phyloP scores from a whole-genome alignment of 2,888 invertebrate genomes.

The Scaptodrosophila latifasciaeformis region DNA sequence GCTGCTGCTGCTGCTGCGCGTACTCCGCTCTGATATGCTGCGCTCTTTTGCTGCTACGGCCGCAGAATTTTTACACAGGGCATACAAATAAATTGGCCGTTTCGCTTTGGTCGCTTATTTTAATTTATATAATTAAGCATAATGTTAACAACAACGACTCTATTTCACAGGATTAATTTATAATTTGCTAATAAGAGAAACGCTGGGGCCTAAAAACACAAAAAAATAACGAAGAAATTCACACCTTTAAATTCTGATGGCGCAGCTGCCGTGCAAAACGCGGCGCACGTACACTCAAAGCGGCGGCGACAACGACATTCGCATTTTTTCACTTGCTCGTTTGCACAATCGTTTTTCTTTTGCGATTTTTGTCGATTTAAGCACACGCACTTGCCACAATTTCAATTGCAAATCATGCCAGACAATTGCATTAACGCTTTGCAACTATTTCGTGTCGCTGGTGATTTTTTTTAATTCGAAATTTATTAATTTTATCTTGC shows the following conservation, averaged over 20 bases:
- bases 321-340: slow-evolving; percentile 63
- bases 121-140: slow-evolving; percentile 41
- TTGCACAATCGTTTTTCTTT: slow-evolving; percentile 46
- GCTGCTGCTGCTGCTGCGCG: slow-evolving; percentile 8
- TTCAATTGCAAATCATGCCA: slow-evolving; percentile 48
- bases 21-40: background rate
- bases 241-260: slow-evolving; percentile 44
- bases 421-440: slow-evolving; percentile 48
- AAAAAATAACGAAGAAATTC: slow-evolving; percentile 35
- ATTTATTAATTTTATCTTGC: slow-evolving; percentile 51
- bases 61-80: slow-evolving; percentile 46
- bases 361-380: slow-evolving; percentile 37
- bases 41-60: slow-evolving; percentile 17
- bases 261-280: slow-evolving; percentile 56
- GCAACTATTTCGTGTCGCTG: slow-evolving; percentile 51
- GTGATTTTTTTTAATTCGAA: slow-evolving; percentile 45
- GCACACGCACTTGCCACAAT: slow-evolving; percentile 44
- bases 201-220: slow-evolving; percentile 12
- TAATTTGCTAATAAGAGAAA: slow-evolving; percentile 17
- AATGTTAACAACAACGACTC: slow-evolving; percentile 14
- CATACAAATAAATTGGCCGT: slow-evolving; percentile 36
- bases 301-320: slow-evolving; percentile 52
- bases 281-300: slow-evolving; percentile 52
- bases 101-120: slow-evolving; percentile 25
- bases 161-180: slow-evolving; percentile 24